Evolutionary conservation across 2,888 invertebrate genomes (phyloP).

Genomic region (Palloptera scutellata): DNA sequence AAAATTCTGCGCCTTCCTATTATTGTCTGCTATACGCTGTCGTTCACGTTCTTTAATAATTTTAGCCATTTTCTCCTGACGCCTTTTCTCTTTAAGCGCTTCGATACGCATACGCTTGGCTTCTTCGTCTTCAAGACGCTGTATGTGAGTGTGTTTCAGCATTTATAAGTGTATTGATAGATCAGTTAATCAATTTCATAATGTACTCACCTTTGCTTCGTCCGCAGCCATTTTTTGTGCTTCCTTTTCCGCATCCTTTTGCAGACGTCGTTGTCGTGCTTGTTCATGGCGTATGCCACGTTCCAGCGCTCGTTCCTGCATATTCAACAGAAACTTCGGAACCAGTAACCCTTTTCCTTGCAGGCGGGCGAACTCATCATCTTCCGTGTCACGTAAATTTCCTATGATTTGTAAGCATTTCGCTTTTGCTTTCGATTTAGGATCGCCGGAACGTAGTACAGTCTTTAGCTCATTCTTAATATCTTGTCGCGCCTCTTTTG

Average conservation of each 20-base stretch:
- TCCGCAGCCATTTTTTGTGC: slow-evolving; percentile 60
- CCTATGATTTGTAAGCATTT: slow-evolving; percentile 63
- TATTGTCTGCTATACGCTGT: slow-evolving; percentile 62
- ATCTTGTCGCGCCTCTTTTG: slow-evolving; percentile 70
- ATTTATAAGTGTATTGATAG: background rate
- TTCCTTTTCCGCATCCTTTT: slow-evolving; percentile 62
- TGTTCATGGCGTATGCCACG: slow-evolving; percentile 66
- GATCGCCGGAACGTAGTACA: slow-evolving; percentile 68
- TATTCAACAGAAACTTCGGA: slow-evolving; percentile 75
- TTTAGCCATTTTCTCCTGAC: slow-evolving; percentile 70
- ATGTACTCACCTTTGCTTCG: slow-evolving; percentile 61
- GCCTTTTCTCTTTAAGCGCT: slow-evolving; percentile 71
- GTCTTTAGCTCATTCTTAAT: slow-evolving; percentile 68
- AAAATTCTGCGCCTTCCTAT: slow-evolving; percentile 64
- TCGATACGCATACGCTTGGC: slow-evolving; percentile 69
- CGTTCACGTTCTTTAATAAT: slow-evolving; percentile 69
- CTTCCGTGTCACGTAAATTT: slow-evolving; percentile 58
- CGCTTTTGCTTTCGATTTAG: slow-evolving; percentile 66
- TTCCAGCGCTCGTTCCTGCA: slow-evolving; percentile 77
- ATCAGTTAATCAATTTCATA: background rate
- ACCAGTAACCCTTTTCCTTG: slow-evolving; percentile 63
- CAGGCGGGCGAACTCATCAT: slow-evolving; percentile 53
- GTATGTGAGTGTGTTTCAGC: background rate
- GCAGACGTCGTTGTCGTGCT: slow-evolving; percentile 60
- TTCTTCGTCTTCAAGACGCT: slow-evolving; percentile 68